Base-by-base conservation (phyloP, 2,797 vertebrate genomes). In the Xenentodon cancila region DNA sequence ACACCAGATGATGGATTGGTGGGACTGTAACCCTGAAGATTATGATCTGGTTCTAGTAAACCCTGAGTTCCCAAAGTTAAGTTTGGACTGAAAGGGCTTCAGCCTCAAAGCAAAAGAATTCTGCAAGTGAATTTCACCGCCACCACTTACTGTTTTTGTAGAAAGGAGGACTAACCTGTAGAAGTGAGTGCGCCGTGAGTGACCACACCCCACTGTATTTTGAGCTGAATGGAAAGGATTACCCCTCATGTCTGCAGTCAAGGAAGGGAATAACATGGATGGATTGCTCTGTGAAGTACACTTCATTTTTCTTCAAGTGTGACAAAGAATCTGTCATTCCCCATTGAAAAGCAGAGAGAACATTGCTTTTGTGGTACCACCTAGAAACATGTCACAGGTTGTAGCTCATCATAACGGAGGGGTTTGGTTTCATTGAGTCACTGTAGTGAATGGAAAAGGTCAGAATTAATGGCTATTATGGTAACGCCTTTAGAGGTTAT, bases 121-220 rank as follows among this genome's bases (percentile, higher is more conserved):
- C 27, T 65, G 27, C 37, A n/a, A 49, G 43, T 71, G 71, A 84
- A 25, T 71, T 32, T 18, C 22, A 49, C 53, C 79, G 19, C 78
- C 61, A 32, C 77, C 71, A 25, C 25, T 79, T 37, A 17, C 47
- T 77, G 48, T 86, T 75, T 71, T 78, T 69, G 59, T 71, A 75
- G 25, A 63, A 58, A 78, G 68, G 13, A 51, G 32, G 79, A 84
- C 79, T 76, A 72, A 82, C 51, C 1, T 68, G 77, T 77, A 63
- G 74, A 74, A 74, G 75, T 45, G 55, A 84, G 22, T 68, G 70
- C 72, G 60, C 65, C 67, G 44, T 82, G 58, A 83, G 71, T 64
- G 66, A 77, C 80, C 85, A 71, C 85, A 59, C 79, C 73, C 71
- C 50, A 0, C n/a, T 75, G 58, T 73, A 70, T 78, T 70, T 81